phyloP scores from a whole-genome alignment of 2,113 vertebrate species.

The Mesitornis unicolor region DNA sequence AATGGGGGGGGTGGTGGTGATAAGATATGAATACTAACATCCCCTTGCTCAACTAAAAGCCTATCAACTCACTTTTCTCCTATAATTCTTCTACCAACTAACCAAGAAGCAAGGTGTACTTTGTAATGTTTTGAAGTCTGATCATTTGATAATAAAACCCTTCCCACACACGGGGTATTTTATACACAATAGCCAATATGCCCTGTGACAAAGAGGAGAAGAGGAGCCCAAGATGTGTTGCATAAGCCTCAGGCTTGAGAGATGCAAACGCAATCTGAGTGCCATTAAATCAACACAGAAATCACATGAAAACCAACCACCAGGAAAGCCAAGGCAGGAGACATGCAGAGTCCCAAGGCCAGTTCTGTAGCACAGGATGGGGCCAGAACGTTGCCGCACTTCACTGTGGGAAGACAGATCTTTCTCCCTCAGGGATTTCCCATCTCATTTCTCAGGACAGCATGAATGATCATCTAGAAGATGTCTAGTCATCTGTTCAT shows the following conservation, averaged over 20 bases:
- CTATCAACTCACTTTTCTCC: not conserved
- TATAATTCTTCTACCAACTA: not conserved
- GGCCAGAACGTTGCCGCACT: accelerated
- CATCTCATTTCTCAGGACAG: not conserved
- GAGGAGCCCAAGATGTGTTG: not conserved
- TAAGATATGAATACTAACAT: not conserved
- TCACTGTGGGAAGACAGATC: not conserved
- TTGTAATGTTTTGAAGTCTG: not conserved
- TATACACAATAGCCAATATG: not conserved
- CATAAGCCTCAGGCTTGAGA: not conserved
- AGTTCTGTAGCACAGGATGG: accelerated
- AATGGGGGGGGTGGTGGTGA: accelerated
- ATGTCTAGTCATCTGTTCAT: accelerated
- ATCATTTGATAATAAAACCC: not conserved
- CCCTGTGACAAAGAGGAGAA: not conserved
- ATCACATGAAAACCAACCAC: not conserved
- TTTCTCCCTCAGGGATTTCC: not conserved
- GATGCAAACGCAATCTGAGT: not conserved
- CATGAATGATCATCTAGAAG: accelerated
- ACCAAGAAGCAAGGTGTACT: not conserved
- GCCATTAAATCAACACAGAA: not conserved
- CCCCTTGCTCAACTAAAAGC: not conserved
- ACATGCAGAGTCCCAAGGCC: not conserved
- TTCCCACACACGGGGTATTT: not conserved
- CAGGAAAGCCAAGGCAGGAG: not conserved